Evolutionary conservation across 1,140 invertebrate species (phyloP).

Genomic region (Acyrthosiphon pisum): DNA sequence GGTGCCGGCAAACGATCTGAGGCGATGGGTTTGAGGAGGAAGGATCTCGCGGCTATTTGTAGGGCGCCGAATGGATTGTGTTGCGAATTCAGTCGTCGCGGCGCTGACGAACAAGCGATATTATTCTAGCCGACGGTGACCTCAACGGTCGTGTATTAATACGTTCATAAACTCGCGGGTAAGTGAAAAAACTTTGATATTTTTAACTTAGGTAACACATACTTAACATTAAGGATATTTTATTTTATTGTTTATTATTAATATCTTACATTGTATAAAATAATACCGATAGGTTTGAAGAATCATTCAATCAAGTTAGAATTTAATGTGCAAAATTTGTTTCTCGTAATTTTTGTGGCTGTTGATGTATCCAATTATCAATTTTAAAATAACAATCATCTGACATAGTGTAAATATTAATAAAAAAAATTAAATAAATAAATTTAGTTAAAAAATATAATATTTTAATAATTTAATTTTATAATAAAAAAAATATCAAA

Average conservation of each 20-base stretch:
- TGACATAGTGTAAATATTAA: background rate
- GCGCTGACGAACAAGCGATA: constrained; percentile 31
- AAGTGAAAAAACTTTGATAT: constrained; percentile 39
- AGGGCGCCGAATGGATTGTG: constrained; percentile 50
- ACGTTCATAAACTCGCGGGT: constrained; percentile 29
- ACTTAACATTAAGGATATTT: background rate
- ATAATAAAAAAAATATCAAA: background rate
- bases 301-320: background rate
- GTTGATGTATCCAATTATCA: background rate
- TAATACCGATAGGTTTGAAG: background rate
- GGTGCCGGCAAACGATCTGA: constrained; percentile 30
- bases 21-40: constrained; percentile 24
- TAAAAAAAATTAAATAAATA: background rate
- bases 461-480: background rate
- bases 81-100: constrained; percentile 55
- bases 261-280: background rate
- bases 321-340: background rate
- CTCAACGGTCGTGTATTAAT: constrained; percentile 46
- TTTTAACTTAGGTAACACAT: background rate
- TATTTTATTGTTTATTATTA: background rate
- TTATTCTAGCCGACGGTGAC: constrained; percentile 46
- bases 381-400: background rate
- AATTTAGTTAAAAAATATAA: background rate
- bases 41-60: constrained; percentile 56
- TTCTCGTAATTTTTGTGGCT: background rate